Conservation (phyloP, 2,797 vertebrate genomes). For the Manis pentadactyla region DNA sequence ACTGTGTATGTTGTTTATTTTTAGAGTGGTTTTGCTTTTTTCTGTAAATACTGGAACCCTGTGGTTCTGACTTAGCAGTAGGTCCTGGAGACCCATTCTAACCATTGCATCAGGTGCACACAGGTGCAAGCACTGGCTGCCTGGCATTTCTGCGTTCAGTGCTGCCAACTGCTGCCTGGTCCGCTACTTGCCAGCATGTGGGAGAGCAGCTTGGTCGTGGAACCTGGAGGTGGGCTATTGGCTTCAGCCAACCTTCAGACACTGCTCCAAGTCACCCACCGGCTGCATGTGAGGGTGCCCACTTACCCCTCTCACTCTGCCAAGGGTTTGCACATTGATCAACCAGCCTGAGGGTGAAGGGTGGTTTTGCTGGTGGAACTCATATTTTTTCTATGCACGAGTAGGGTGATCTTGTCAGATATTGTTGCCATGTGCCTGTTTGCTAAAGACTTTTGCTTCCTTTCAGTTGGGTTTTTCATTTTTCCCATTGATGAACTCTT, state of each 20-base stretch:
- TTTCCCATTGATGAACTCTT: not conserved
- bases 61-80: not conserved
- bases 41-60: not conserved
- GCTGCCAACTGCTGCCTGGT: not conserved
- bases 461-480: not conserved
- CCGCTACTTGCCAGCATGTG: accelerated
- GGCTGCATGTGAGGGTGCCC: accelerated
- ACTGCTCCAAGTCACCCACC: not conserved
- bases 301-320: accelerated
- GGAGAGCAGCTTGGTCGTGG: not conserved
- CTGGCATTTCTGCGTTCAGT: too few relatives aligned
- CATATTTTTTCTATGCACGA: not conserved
- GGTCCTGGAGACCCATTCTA: not conserved
- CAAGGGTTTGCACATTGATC: accelerated
- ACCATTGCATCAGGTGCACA: not conserved
- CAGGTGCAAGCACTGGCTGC: not conserved
- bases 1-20: not conserved
- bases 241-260: not conserved
- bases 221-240: not conserved
- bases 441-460: not conserved
- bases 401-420: not conserved
- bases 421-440: not conserved
- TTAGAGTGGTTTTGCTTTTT: not conserved
- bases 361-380: not conserved
- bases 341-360: not conserved